Base-by-base conservation (phyloP, 2,888 invertebrate genomes). In the Physocephala rufipes region DNA sequence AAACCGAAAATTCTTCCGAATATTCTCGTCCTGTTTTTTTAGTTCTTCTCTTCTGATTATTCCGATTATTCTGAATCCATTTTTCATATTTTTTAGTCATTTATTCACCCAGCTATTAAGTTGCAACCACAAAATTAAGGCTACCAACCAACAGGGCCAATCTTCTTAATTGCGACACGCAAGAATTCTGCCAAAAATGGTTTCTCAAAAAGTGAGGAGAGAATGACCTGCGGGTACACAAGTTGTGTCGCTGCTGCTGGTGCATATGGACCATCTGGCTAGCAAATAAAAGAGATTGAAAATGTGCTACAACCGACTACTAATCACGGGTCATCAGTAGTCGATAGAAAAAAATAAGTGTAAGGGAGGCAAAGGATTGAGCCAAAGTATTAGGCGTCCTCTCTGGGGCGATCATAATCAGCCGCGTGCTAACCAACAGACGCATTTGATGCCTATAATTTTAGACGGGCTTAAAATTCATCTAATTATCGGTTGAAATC, bases 351-450 rank as follows among this genome's bases (percentile, higher is more conserved):
- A 9, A 36, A n/a, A n/a, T n/a, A n/a, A n/a, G n/a, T n/a, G n/a
- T n/a, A n/a, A n/a, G n/a, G n/a, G n/a, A n/a, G n/a, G n/a, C n/a
- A 36, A 4, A 4, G 36, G 5, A 9, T 36, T 36, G 36, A 36
- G 36, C 36, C 36, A 55, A 66, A n/a, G 43, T 53, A 21, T 16
- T 43, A 53, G 43, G 49, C n/a, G 51, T 19, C n/a, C 51, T 36
- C 36, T 3, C 49, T 5, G n/a, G 55, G 45, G n/a, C n/a, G n/a
- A 36, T 58, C 36, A 49, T 61, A 61, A 68, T 68, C 70, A 65
- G 62, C 71, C 71, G 67, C 71, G 71, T 71, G 71, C 71, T n/a
- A n/a, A 71, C 62, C 71, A 51, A 71, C 51, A 67, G 71, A 62
- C 71, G 63, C 62, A 61, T 51, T 59, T 24, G 47, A 51, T 59